Evolutionary conservation across 2,888 invertebrate genomes (phyloP), one percentile per base, ranked within the genome.

Genomic region (Nomada hirtipes): DNA sequence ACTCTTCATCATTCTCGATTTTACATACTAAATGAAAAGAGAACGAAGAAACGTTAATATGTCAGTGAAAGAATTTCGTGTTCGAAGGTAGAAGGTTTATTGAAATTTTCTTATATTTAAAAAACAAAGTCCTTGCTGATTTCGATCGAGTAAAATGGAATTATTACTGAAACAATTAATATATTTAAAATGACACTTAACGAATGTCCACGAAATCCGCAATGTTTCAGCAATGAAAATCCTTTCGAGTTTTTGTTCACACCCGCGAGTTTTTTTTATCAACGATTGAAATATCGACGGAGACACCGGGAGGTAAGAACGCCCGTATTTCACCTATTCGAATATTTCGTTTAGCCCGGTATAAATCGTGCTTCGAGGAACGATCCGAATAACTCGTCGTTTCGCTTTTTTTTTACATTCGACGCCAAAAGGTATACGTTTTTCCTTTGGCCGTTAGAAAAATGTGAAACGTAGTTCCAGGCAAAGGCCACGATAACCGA

Each of bases 341-440:
- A 44, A 50, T 26, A 13, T 18, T 67, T 29, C 42, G 13, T 47
- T 79, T 57, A 29, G 60, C 65, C 20, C 42, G 20, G 65, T 70
- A 71, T 75, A 75, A 63, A 82, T 70, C 74, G 67, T 71, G 70
- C 55, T 68, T 79, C 75, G 71, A 82, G 71, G 68, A 82, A 82
- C 80, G 76, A 72, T 64, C 64, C 61, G 59, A 71, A 59, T 60
- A 18, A 36, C 53, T 15, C 78, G 53, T 67, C 18, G 26, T 7
- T 42, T 59, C 36, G 29, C n/a, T 10, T n/a, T 53, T 52, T 15
- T n/a, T 36, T 20, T 23, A 23, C 52, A 15, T 61, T 55, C 23
- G n/a, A 23, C 29, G 52, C 9, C 18, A 11, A 29, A 50, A 64
- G 47, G 9, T 53, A 23, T 11, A 36, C 36, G 36, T 36, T 53